phyloP scores from a whole-genome alignment of 1,140 invertebrate species.

The Orussus abietinus region DNA sequence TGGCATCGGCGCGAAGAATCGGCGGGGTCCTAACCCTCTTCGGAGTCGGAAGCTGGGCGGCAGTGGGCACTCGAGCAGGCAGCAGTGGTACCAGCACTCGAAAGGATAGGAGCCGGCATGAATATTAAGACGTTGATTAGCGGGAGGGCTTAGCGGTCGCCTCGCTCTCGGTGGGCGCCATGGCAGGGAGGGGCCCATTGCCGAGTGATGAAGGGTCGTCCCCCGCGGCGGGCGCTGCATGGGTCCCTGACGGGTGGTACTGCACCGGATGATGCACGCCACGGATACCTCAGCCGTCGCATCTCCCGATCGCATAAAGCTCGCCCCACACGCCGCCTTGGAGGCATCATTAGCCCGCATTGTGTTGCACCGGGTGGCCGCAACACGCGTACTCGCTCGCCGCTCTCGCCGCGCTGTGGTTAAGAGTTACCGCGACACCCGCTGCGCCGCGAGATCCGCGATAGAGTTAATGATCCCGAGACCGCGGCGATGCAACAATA shows the following conservation, averaged over 20 bases:
- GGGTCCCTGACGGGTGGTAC: slow-evolving; percentile 29
- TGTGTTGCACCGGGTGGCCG: slow-evolving; percentile 25
- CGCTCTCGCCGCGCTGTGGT: no score
- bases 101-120: slow-evolving; percentile 27
- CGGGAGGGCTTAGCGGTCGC: slow-evolving; percentile 21
- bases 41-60: no score
- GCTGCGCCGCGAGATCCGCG: slow-evolving; percentile 40
- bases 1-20: no score
- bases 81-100: slow-evolving; percentile 10
- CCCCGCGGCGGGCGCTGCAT: slow-evolving; percentile 33
- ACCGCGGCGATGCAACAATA: slow-evolving; percentile 42
- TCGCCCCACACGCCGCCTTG: slow-evolving; percentile 22
- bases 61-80: no score
- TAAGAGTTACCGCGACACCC: slow-evolving; percentile 44
- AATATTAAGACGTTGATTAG: slow-evolving; percentile 46
- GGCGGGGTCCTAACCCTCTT: no score
- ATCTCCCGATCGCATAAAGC: slow-evolving; percentile 4
- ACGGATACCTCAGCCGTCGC: slow-evolving; percentile 13
- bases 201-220: slow-evolving; percentile 41
- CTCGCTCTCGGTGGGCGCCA: slow-evolving; percentile 9
- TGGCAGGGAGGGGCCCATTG: slow-evolving; percentile 20
- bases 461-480: slow-evolving; percentile 46
- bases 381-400: slow-evolving; percentile 31
- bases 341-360: slow-evolving; percentile 43
- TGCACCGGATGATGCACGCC: slow-evolving; percentile 23